A percentile compares a stretch with the other conserved stretches of the same genome.
Conservation (phyloP, 2,888 invertebrate species). For the Xylocampa areola region DNA sequence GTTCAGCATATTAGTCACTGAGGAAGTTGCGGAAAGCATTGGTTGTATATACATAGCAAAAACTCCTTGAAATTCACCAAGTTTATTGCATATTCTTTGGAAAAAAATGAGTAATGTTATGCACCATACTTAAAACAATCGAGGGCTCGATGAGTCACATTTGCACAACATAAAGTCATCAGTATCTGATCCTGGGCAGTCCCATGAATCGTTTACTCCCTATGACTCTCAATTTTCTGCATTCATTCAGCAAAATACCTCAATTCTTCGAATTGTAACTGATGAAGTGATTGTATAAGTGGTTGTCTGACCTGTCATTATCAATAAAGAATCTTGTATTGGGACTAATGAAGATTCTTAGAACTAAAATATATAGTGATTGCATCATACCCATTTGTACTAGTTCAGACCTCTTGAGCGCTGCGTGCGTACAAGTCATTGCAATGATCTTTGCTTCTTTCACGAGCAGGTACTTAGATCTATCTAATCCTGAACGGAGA, state of each 20-base stretch:
- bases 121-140: not conserved
- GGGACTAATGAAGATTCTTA: slow-evolving; percentile 4
- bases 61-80: no score
- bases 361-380: slow-evolving; percentile 3
- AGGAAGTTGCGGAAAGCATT: no score
- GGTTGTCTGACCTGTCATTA: not conserved
- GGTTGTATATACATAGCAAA: no score
- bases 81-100: no score
- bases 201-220: not conserved
- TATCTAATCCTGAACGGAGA: slow-evolving; percentile 97
- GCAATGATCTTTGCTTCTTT: slow-evolving; percentile 99
- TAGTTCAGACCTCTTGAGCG: slow-evolving; percentile 98
- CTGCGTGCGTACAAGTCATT: slow-evolving; percentile 99
- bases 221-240: not conserved
- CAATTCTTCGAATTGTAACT: slow-evolving; percentile 22
- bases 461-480: slow-evolving; percentile 98
- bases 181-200: slow-evolving; percentile 3
- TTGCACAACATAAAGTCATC: slow-evolving; percentile 5
- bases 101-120: no score
- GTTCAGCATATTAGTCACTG: no score
- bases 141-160: slow-evolving; percentile 16
- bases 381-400: slow-evolving; percentile 95
- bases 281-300: slow-evolving; percentile 3
- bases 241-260: not conserved
- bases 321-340: slow-evolving; percentile 4